Evolutionary conservation across 2,797 vertebrate genomes (phyloP).

Genomic region (Myotis myotis): DNA sequence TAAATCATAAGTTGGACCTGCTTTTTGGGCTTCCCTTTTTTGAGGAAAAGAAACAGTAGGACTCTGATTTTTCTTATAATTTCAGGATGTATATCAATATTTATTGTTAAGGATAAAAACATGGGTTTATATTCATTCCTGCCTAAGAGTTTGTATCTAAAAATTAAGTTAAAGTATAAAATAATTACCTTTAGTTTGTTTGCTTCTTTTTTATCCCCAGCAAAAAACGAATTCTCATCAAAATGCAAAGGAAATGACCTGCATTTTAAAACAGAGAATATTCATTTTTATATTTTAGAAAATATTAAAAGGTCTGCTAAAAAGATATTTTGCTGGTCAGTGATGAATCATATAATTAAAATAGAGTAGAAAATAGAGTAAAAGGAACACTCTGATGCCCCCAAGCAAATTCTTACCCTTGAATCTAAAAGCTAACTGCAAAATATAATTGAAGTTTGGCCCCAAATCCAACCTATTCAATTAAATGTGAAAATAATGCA

Average conservation of each 20-base stretch:
- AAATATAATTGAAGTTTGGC: background rate
- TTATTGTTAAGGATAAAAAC: conserved; percentile 1
- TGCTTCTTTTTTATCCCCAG: conserved; percentile 91
- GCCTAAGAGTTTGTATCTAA: background rate
- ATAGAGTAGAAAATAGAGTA: conserved; percentile 31
- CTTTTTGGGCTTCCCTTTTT: background rate
- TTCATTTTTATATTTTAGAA: conserved; percentile 17
- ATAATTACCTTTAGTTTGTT: conserved; percentile 91
- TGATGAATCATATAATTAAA: conserved; percentile 23
- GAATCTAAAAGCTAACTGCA: background rate
- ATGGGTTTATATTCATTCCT: background rate
- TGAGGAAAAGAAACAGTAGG: background rate
- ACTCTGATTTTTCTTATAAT: conserved; percentile 29
- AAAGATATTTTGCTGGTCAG: conserved; percentile 1
- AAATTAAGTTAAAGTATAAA: background rate
- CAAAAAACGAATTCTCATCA: conserved; percentile 93
- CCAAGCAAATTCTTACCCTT: conserved; percentile 25
- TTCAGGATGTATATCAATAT: background rate
- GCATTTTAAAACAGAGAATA: conserved; percentile 66
- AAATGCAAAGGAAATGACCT: conserved; percentile 96
- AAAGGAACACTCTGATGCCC: conserved; percentile 6
- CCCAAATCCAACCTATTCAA: background rate
- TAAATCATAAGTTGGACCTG: background rate
- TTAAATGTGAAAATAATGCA: conserved; percentile 43
- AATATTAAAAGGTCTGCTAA: conserved; percentile 20